These are phyloP conservation scores for Neoarius graeffei DNA, from an alignment of 2,113 vertebrate species.

Conservation along the genomic window DNA sequence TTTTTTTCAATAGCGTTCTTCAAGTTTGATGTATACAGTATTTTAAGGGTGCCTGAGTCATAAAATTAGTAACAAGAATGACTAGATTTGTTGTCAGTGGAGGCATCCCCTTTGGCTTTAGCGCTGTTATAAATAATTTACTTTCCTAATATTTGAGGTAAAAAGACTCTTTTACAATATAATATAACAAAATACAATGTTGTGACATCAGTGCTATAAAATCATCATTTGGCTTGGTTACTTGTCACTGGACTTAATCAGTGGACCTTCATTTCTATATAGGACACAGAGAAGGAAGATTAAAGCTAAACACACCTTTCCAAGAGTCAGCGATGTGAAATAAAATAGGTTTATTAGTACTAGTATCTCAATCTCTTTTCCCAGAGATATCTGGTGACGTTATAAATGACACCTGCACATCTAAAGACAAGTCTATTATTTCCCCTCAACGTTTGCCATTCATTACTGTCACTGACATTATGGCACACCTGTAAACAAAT, in stretches of 20 bases:
- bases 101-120: background rate
- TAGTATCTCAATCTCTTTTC: conserved; percentile 22
- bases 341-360: conserved; percentile 25
- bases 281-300: background rate
- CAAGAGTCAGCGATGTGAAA: background rate
- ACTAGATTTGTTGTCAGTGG: background rate
- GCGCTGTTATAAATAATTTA: background rate
- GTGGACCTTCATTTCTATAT: background rate
- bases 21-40: background rate
- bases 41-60: background rate
- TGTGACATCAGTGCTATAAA: background rate
- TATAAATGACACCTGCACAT: conserved; percentile 74
- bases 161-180: background rate
- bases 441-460: conserved; percentile 71
- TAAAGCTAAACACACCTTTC: background rate
- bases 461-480: conserved; percentile 76
- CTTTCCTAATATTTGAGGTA: background rate
- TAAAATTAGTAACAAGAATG: background rate
- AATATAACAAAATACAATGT: background rate
- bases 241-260: background rate
- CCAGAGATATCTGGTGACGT: conserved; percentile 57
- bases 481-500: conserved; percentile 77
- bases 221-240: background rate
- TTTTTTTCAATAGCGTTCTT: background rate
- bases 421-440: conserved; percentile 83